Conservation (phyloP, 2,113 vertebrate genomes). For the Donacobius atricapilla region DNA sequence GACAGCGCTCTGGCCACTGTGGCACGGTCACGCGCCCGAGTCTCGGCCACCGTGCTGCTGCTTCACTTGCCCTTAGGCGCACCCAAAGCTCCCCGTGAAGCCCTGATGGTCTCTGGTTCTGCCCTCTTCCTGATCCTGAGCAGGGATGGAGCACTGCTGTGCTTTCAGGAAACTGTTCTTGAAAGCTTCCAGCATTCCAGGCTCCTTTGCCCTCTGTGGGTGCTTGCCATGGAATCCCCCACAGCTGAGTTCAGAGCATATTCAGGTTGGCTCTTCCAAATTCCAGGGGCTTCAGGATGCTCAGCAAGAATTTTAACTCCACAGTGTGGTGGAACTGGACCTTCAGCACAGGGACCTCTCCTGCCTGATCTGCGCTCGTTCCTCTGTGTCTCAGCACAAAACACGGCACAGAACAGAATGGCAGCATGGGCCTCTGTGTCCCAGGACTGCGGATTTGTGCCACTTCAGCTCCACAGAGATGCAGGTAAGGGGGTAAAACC, state of each 20-base stretch:
- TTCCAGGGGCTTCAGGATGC: too few species aligned
- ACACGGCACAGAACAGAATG: fast-evolving
- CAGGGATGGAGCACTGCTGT: not conserved
- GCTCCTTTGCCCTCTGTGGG: not conserved
- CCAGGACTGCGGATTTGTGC: fast-evolving
- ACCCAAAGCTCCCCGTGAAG: not conserved
- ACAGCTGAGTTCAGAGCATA: not conserved
- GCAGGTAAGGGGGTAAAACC: too few species aligned
- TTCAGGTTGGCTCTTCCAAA: not conserved
- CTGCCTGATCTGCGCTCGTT: not conserved
- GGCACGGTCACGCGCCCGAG: fast-evolving
- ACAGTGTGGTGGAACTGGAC: too few species aligned
- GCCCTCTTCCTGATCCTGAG: not conserved
- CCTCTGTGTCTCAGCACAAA: not conserved
- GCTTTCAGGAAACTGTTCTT: not conserved
- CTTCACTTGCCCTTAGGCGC: not conserved
- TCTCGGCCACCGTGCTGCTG: not conserved
- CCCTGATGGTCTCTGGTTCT: not conserved
- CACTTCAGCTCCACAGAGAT: not conserved
- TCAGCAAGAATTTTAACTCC: too few species aligned
- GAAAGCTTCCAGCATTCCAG: not conserved
- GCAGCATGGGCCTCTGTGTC: not conserved
- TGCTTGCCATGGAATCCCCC: not conserved
- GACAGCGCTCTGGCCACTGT: too few species aligned
- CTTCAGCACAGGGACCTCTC: not conserved